A percentile compares a stretch with the other conserved stretches of the same genome.
phyloP scores from a whole-genome alignment of 2,113 vertebrate species.

The Bufo bufo region DNA sequence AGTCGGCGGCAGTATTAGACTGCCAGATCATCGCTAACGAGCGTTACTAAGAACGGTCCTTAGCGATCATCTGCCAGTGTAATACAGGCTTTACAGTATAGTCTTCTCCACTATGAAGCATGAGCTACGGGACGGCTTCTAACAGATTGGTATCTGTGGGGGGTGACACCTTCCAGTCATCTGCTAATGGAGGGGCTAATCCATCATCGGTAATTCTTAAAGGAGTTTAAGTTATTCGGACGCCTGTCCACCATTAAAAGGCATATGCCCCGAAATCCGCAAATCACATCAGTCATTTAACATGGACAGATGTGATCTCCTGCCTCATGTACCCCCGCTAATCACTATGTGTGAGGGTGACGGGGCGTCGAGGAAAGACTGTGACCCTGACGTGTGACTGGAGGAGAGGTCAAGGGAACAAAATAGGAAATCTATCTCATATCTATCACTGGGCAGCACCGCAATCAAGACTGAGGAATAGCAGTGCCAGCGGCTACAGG shows the following conservation, averaged over 20 bases:
- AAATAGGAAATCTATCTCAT: too few relatives aligned
- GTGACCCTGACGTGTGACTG: too few relatives aligned
- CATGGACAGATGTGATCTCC: not conserved
- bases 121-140: not conserved
- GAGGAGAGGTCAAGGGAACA: too few relatives aligned
- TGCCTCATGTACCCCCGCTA: not conserved
- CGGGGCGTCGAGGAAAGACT: too few relatives aligned
- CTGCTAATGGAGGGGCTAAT: slow-evolving; percentile 40
- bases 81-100: too few relatives aligned
- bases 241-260: not conserved
- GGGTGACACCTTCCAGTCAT: slow-evolving; percentile 31
- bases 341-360: not conserved
- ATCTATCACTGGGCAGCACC: too few relatives aligned
- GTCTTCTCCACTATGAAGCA: not conserved
- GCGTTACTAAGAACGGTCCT: too few relatives aligned
- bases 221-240: slow-evolving; percentile 2
- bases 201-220: slow-evolving; percentile 32
- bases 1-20: too few relatives aligned
- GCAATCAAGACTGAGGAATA: too few relatives aligned
- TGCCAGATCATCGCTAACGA: too few relatives aligned
- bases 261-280: not conserved
- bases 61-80: too few relatives aligned
- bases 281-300: slow-evolving; percentile 26
- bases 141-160: slow-evolving; percentile 34
- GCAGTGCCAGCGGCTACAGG: too few relatives aligned